phyloP scores from a whole-genome alignment of 30 jellyfish, hydroid and myxozoan species.

The Rhopilema esculentum region DNA sequence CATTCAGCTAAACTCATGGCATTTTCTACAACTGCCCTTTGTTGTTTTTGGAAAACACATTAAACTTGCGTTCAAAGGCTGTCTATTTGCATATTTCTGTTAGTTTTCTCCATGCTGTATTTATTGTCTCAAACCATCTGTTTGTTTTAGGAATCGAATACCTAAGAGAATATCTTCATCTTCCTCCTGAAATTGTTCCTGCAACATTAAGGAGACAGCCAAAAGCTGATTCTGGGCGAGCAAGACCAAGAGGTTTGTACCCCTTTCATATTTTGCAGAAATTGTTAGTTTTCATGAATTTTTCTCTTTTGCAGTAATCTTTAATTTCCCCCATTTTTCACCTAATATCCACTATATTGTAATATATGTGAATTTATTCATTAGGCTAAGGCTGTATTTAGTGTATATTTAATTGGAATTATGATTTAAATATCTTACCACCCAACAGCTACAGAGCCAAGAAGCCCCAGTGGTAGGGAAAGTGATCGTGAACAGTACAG shows the following conservation, averaged over 20 bases:
- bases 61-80: background rate
- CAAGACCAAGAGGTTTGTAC: constrained; percentile 80
- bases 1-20: too few species aligned
- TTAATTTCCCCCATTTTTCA: too few species aligned
- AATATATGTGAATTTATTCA: too few species aligned
- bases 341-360: too few species aligned
- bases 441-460: constrained; percentile 81
- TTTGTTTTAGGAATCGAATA: constrained; percentile 76
- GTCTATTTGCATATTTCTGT: background rate
- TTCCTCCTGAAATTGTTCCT: constrained; percentile 98
- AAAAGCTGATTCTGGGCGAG: constrained; percentile 81
- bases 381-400: too few species aligned
- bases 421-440: constrained; percentile 16
- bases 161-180: constrained; percentile 89
- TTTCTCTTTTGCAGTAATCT: too few species aligned
- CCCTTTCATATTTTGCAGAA: background rate
- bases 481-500: constrained; percentile 94
- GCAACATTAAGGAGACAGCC: constrained; percentile 90
- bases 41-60: background rate
- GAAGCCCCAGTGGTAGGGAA: constrained; percentile 86
- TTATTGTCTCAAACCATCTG: background rate
- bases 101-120: background rate
- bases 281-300: too few species aligned
- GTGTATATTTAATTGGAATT: too few species aligned
- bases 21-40: too few species aligned